phyloP scores from a whole-genome alignment of 2,797 vertebrate species.

The Alcedo quadribrachys region DNA sequence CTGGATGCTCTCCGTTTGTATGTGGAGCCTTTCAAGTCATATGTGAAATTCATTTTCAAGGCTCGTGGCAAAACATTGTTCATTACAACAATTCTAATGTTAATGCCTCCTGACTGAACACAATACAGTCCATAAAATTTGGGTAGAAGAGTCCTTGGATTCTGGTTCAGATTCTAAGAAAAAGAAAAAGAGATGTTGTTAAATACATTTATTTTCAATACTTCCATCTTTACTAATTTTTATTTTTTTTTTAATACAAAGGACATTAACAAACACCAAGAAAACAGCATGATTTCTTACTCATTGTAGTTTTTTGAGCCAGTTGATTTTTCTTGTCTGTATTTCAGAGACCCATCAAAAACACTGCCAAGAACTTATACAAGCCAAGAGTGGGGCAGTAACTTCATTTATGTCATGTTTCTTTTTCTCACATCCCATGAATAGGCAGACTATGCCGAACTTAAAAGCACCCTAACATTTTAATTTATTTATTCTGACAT shows the following conservation, averaged over 20 bases:
- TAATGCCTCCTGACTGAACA: constrained; percentile 89
- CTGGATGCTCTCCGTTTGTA: constrained; percentile 92
- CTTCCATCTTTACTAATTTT: not conserved
- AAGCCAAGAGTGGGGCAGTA: not conserved
- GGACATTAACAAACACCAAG: not conserved
- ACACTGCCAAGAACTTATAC: not conserved
- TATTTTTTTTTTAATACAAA: not conserved
- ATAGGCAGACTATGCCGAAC: not conserved
- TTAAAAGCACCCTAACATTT: not conserved
- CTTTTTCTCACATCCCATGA: not conserved
- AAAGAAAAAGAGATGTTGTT: constrained; percentile 12
- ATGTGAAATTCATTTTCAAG: constrained; percentile 94
- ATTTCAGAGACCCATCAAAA: not conserved
- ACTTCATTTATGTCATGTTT: not conserved
- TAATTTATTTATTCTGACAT: not conserved
- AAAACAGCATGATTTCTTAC: not conserved
- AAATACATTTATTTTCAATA: not conserved
- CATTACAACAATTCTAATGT: constrained; percentile 93
- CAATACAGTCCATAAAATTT: constrained; percentile 99
- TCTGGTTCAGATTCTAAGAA: constrained; percentile 94
- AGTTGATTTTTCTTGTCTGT: not conserved
- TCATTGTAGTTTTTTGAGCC: not conserved
- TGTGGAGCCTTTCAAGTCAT: constrained; percentile 95
- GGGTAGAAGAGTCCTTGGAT: constrained; percentile 92
- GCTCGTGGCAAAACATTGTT: constrained; percentile 94